Evolutionary conservation across 2,113 vertebrate genomes (phyloP), one percentile per base, ranked within the genome.

Genomic region (Nesospiza acunhae): DNA sequence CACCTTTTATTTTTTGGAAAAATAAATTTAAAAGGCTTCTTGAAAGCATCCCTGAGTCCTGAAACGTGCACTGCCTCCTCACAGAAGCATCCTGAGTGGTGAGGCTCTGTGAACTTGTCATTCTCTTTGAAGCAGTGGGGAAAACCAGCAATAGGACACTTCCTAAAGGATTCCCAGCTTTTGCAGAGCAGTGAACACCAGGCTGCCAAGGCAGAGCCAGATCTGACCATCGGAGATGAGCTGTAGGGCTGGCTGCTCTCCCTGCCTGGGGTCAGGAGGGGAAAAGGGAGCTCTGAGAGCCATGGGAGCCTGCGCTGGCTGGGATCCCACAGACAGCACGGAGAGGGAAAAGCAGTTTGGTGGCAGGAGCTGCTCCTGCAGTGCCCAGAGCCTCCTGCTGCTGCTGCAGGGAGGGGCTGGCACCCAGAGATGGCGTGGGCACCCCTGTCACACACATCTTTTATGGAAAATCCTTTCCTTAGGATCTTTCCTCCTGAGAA

Each of bases 1-100:
- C 92, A 72, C 33, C 53, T 96, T 89, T 93, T 90, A 63, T 89
- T 97, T 97, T 55, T 92, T 59, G 33, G 15, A 19, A 39, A 68
- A 58, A 95, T 4, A 18, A n/a, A 67, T 33, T 30, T 31, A 72
- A 94, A 93, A 90, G 50, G 41, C 39, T 68, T 93, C 44, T 82
- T 85, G 90, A 58, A 93, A 83, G 66, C 55, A 9, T 53, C 58
- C 11, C 80, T 66, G 62, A 79, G 74, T 75, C 92, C 67, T 90
- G 85, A 81, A 78, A 47, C 2, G 53, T 28, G 31, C 17, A 2
- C 18, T 39, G 42, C n/a, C 52, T 52, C 56, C 70, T 76, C 10
- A 4, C 77, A 50, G 67, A 74, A 53, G 58, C 87, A 63, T 6
- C 24, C 9, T 3, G 37, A 79, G 93, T 5, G 35, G 83, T 72